These are phyloP conservation scores for Araneus ventricosus DNA, from an alignment of 1,140 invertebrate species.

Conservation along the genomic window DNA sequence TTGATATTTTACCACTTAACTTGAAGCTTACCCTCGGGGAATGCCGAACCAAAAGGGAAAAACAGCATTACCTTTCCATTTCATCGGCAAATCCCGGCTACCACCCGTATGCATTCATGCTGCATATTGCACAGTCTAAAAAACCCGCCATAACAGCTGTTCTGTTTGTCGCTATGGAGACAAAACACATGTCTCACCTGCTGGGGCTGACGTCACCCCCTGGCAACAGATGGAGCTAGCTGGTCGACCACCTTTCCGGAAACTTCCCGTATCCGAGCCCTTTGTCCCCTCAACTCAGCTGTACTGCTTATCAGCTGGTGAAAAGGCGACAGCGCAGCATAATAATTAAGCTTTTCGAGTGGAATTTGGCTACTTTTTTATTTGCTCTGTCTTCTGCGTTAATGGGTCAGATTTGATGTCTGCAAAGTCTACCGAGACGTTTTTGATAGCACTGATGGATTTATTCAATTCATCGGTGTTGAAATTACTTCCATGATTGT, in stretches of 20 bases:
- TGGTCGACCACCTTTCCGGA: slow-evolving; percentile 65
- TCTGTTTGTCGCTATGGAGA: slow-evolving; percentile 33
- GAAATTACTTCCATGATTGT: too few species aligned
- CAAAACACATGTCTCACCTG: slow-evolving; percentile 65
- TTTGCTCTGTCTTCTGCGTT: not conserved
- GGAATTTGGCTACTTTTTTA: slow-evolving; percentile 17
- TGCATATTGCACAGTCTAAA: not conserved
- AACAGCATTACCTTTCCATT: too few species aligned
- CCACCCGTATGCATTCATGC: not conserved
- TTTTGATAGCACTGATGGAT: too few species aligned
- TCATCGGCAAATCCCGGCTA: too few species aligned
- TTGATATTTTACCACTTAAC: too few species aligned
- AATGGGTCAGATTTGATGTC: not conserved
- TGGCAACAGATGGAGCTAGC: slow-evolving; percentile 54
- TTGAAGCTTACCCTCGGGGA: too few species aligned
- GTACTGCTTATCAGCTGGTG: not conserved
- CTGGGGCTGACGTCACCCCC: slow-evolving; percentile 43
- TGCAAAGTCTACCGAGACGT: too few species aligned
- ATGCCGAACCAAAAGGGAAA: too few species aligned
- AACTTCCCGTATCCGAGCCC: not conserved
- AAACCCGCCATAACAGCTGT: slow-evolving; percentile 35
- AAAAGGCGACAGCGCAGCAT: not conserved
- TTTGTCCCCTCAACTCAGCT: not conserved
- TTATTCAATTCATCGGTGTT: too few species aligned
- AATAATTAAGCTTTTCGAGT: not conserved